phyloP scores from a whole-genome alignment of 2,113 vertebrate genomes.

The Gymnarchus niloticus region DNA sequence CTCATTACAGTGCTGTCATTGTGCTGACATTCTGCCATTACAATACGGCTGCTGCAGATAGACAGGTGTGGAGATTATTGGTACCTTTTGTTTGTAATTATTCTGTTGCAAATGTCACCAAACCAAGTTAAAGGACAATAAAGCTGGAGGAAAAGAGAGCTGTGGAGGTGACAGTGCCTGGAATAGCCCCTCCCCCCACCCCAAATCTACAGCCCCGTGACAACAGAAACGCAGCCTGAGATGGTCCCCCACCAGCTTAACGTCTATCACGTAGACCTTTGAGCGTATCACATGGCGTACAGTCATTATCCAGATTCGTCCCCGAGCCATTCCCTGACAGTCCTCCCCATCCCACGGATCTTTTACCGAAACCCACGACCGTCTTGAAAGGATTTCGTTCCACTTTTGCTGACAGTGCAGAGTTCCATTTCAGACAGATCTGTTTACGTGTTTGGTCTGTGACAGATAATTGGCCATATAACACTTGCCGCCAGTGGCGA shows the following conservation, averaged over 20 bases:
- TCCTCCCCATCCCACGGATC: background rate
- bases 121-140: background rate
- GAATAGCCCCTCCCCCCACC: background rate
- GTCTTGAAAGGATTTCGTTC: conserved; percentile 30
- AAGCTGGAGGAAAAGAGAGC: background rate
- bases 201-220: background rate
- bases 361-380: background rate
- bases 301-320: background rate
- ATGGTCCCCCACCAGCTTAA: background rate
- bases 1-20: background rate
- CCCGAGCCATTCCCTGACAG: background rate
- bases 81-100: background rate
- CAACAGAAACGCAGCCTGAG: background rate
- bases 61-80: background rate
- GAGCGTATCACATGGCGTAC: background rate
- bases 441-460: conserved; percentile 8
- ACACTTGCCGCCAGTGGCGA: conserved; percentile 29
- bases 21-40: background rate
- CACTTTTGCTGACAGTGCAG: conserved; percentile 34
- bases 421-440: conserved; percentile 39
- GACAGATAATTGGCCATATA: conserved; percentile 45
- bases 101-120: background rate
- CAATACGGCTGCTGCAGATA: background rate
- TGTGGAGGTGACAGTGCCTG: background rate
- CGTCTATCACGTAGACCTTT: background rate